Conservation (phyloP, 2,888 invertebrate genomes). For the Coremacera marginata region DNA sequence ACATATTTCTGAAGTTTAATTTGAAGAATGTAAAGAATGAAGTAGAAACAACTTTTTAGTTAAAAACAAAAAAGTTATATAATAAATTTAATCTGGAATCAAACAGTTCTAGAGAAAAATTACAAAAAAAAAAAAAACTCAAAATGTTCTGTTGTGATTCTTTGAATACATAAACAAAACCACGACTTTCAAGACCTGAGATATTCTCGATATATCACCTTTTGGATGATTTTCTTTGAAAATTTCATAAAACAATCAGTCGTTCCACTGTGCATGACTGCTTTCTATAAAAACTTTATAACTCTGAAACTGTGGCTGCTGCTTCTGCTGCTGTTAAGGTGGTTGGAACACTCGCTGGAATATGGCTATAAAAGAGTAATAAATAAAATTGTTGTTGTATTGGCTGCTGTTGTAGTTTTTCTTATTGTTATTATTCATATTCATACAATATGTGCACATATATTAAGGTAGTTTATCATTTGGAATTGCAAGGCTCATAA, state of each 20-base stretch:
- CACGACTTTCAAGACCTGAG: too few species aligned
- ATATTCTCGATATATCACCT: too few species aligned
- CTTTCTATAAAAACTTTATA: conserved; percentile 19
- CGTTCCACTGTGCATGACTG: neutral
- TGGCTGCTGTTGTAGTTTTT: conserved; percentile 7
- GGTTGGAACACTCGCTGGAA: neutral
- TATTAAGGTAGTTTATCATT: conserved; percentile 45
- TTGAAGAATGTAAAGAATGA: too few species aligned
- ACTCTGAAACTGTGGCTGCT: neutral
- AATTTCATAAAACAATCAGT: neutral
- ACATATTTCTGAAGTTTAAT: too few species aligned
- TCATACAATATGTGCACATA: conserved; percentile 33
- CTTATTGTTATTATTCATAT: conserved; percentile 35
- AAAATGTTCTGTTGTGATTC: too few species aligned
- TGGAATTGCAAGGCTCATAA: conserved; percentile 45
- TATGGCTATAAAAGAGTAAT: neutral
- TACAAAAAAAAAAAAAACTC: too few species aligned
- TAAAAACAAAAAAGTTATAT: too few species aligned
- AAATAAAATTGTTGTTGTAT: conserved; percentile 6
- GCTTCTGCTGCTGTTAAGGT: neutral
- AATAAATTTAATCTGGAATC: too few species aligned
- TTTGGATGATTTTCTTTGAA: too few species aligned
- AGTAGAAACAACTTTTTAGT: too few species aligned
- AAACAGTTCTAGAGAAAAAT: too few species aligned
- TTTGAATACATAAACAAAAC: too few species aligned